phyloP scores from a whole-genome alignment of 2,888 invertebrate genomes.

The Marasmarcha lunaedactyla region DNA sequence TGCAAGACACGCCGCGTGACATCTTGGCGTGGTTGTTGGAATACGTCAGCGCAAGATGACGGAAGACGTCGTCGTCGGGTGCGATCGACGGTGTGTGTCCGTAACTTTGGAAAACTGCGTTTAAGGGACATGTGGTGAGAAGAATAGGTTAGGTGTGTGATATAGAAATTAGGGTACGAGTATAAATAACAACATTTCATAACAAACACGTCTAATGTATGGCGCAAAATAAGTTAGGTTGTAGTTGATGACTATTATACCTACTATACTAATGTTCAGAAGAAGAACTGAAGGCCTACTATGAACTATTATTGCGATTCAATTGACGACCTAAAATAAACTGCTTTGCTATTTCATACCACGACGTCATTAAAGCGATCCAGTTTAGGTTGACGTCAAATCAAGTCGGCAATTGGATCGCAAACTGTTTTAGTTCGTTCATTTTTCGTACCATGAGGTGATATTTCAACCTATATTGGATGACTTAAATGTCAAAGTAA shows the following conservation, averaged over 20 bases:
- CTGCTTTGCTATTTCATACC: no score
- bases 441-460: no score
- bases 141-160: slow-evolving; percentile 16
- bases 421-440: no score
- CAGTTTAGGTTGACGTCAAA: no score
- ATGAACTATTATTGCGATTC: no score
- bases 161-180: neutral
- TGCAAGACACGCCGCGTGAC: slow-evolving; percentile 87
- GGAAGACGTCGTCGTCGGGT: slow-evolving; percentile 94
- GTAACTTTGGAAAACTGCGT: slow-evolving; percentile 88
- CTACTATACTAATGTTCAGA: neutral
- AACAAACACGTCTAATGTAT: neutral
- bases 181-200: slow-evolving; percentile 1
- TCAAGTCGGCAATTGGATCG: no score
- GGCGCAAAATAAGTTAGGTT: no score
- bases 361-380: no score
- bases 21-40: slow-evolving; percentile 90
- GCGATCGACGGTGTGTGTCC: slow-evolving; percentile 84
- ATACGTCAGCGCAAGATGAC: slow-evolving; percentile 85
- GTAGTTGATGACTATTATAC: neutral
- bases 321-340: no score
- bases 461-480: no score
- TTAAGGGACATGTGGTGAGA: slow-evolving; percentile 71
- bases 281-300: no score
- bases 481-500: no score